A percentile compares a stretch with the other conserved stretches of the same genome.
Conservation (phyloP, 2,797 vertebrate genomes). For the Xiphophorus birchmanni region DNA sequence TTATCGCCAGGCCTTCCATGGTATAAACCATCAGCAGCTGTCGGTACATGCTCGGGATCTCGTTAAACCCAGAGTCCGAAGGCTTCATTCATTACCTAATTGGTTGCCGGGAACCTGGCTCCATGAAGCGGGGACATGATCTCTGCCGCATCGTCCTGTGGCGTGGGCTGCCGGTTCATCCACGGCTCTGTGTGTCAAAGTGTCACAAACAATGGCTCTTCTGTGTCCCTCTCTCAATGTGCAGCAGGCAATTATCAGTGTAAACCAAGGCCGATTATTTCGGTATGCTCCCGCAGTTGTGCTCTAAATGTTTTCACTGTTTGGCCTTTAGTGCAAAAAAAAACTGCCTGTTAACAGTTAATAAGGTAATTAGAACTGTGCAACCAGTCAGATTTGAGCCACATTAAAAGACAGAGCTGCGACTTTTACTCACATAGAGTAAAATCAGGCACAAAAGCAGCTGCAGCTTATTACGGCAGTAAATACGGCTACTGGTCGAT, state of each 20-base stretch:
- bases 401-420: constrained; percentile 50
- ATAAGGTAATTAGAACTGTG: constrained; percentile 74
- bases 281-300: constrained; percentile 54
- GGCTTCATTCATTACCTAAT: constrained; percentile 65
- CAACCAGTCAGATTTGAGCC: constrained; percentile 57
- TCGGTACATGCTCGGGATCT: constrained; percentile 45
- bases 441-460: constrained; percentile 32
- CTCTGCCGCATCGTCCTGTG: constrained; percentile 37
- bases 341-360: constrained; percentile 51
- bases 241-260: constrained; percentile 72
- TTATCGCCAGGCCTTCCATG: constrained; percentile 49
- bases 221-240: constrained; percentile 59
- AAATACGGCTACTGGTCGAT: constrained; percentile 34
- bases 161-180: constrained; percentile 54
- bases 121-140: constrained; percentile 48
- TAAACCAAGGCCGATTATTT: constrained; percentile 59
- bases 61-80: constrained; percentile 43
- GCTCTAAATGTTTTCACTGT: constrained; percentile 55
- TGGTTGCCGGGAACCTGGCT: constrained; percentile 52
- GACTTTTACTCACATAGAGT: constrained; percentile 28
- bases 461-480: constrained; percentile 36
- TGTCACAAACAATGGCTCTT: constrained; percentile 68
- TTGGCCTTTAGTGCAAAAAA: constrained; percentile 50
- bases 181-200: constrained; percentile 47
- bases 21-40: constrained; percentile 54